Base-by-base conservation (phyloP, 2,888 invertebrate genomes). In the Tubulanus polymorphus region DNA sequence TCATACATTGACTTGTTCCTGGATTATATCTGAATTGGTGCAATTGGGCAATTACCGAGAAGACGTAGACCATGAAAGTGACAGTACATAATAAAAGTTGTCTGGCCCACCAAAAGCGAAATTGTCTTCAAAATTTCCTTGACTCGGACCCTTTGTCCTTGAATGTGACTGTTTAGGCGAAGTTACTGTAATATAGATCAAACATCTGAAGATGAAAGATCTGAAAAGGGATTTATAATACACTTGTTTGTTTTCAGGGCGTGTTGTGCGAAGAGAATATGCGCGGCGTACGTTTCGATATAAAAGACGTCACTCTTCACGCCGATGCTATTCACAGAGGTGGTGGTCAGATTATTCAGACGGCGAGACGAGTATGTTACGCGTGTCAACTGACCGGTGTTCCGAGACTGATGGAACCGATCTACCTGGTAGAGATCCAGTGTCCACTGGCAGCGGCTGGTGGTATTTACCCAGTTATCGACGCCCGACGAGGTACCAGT, bases 241-340 rank as follows among this genome's bases (percentile, higher is more conserved):
- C n/a, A n/a, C n/a, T n/a, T n/a, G 53, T 57, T 57, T 54, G 41
- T 35, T 64, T 68, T 15, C 59, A 87, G 86, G 96, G 99, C 80
- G 96, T 96, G 49, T 85, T 99, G 75, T 93, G 94, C 67, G 99
- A 99, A 82, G 99, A 99, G 84, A 96, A 99, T 81, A 85, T 97
- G 87, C 86, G 99, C 76, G 91, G 89, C 71, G 88, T 91, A 8
- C 86, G 93, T 60, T 99, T 97, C 85, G 94, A 99, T 85, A 94
- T 99, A 81, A 91, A 93, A 80, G 99, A 99, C 81, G 99, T 99
- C 55, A 99, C 99, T 54, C 85, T 99, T 64, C 99, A 99, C 82
- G 93, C 99, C 80, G 99, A 99, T 82, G 97, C 99, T 75, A 99
- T 99, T 83, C 99, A 99, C 86, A 90, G 99, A 84, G 99, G 99